Evolutionary conservation across 2,797 vertebrate species (phyloP).

Genomic region (Pitangus sulphuratus): DNA sequence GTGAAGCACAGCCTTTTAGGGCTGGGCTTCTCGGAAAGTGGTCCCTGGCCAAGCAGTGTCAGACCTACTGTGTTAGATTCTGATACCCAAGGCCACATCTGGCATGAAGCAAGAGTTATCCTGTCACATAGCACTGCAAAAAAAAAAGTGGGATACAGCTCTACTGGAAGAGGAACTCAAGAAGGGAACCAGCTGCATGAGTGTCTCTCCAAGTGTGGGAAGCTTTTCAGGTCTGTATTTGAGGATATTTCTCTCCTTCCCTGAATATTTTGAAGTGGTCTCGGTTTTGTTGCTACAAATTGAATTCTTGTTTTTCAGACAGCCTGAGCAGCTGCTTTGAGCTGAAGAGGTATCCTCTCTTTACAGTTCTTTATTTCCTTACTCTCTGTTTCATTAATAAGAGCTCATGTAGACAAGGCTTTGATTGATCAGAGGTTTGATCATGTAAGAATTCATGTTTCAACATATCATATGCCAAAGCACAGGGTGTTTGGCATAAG

Average conservation of each 20-base stretch:
- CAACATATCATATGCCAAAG: accelerated
- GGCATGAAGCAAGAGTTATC: accelerated
- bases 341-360: neutral
- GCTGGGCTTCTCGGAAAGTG: neutral
- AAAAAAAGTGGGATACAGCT: neutral
- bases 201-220: neutral
- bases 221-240: neutral
- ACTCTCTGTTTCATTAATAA: neutral
- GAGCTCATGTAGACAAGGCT: neutral
- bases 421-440: neutral
- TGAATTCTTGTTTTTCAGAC: neutral
- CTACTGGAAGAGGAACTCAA: neutral
- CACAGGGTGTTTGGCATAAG: neutral
- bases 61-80: neutral
- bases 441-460: neutral
- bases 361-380: neutral
- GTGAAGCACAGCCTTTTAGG: neutral
- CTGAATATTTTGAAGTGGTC: neutral
- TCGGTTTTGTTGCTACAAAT: neutral
- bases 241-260: neutral
- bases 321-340: neutral
- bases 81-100: accelerated
- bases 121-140: accelerated
- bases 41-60: neutral
- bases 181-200: neutral